phyloP scores from a whole-genome alignment of 2,888 invertebrate genomes.

The Epirrita christyi region DNA sequence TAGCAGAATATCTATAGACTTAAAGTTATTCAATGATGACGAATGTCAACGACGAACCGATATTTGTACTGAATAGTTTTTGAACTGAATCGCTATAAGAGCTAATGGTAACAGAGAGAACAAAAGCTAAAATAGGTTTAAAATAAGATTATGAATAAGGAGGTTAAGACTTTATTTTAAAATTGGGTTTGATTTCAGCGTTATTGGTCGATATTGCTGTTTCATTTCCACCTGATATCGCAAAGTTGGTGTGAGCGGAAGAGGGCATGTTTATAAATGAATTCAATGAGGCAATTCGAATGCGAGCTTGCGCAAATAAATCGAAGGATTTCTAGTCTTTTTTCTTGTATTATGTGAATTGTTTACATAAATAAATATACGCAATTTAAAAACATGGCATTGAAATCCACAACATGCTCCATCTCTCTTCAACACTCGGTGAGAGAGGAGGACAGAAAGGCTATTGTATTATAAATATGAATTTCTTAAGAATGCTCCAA shows the following conservation, averaged over 20 bases:
- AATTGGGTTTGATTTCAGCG: constrained; percentile 5
- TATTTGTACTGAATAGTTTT: too few relatives aligned
- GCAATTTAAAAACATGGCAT: constrained; percentile 17
- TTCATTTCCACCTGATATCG: constrained; percentile 3
- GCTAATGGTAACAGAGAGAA: too few relatives aligned
- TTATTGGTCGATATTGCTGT: neutral
- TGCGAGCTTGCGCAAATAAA: constrained; percentile 19
- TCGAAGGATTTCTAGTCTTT: constrained; percentile 12
- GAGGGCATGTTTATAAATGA: neutral
- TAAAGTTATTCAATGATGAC: too few relatives aligned
- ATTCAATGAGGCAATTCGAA: constrained; percentile 10
- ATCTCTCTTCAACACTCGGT: neutral
- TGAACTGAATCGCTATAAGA: too few relatives aligned
- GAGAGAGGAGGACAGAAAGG: constrained; percentile 3
- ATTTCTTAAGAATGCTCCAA: constrained; percentile 15
- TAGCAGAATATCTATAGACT: too few relatives aligned
- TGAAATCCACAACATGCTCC: constrained; percentile 9
- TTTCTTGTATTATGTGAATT: constrained; percentile 4
- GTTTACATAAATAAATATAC: constrained; percentile 13
- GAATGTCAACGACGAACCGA: too few relatives aligned
- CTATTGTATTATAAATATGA: constrained; percentile 18
- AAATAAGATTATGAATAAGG: too few relatives aligned
- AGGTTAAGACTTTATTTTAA: too few relatives aligned
- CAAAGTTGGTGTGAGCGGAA: neutral
- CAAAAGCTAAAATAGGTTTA: too few relatives aligned